These are phyloP conservation scores for Kryphioiulus occultus DNA, from an alignment of 2,888 invertebrate genomes.

Conservation along the genomic window DNA sequence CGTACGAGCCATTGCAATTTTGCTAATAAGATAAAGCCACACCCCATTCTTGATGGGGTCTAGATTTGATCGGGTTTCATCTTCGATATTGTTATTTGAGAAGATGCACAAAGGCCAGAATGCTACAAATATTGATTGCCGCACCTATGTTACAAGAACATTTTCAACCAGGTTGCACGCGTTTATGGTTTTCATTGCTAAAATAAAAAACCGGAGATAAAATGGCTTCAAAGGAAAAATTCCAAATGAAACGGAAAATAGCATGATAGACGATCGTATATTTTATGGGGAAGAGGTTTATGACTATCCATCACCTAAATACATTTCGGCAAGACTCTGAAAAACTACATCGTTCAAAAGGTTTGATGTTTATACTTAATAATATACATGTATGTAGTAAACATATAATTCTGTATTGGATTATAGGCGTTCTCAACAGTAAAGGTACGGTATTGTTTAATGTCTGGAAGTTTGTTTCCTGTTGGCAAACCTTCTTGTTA, in stretches of 20 bases:
- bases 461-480: too few species aligned
- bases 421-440: too few species aligned
- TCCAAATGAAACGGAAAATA: background rate
- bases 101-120: slow-evolving; percentile 18
- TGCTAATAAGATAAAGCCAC: slow-evolving; percentile 1
- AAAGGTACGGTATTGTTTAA: too few species aligned
- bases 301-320: too few species aligned
- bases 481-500: too few species aligned
- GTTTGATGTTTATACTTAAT: background rate
- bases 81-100: background rate
- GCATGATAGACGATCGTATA: background rate
- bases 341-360: too few species aligned
- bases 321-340: too few species aligned
- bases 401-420: too few species aligned
- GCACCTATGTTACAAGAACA: background rate
- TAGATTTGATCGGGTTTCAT: background rate
- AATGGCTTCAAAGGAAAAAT: background rate
- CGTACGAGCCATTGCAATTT: background rate
- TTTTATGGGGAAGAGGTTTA: slow-evolving; percentile 41
- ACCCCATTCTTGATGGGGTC: background rate
- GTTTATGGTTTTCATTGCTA: background rate
- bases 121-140: background rate
- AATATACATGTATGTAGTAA: too few species aligned
- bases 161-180: background rate
- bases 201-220: background rate